Percentiles rank a stretch among this genome's conserved stretches.
These are phyloP conservation scores for Anolis sagrei DNA, from an alignment of 2,113 vertebrate genomes.

Conservation along the genomic window DNA sequence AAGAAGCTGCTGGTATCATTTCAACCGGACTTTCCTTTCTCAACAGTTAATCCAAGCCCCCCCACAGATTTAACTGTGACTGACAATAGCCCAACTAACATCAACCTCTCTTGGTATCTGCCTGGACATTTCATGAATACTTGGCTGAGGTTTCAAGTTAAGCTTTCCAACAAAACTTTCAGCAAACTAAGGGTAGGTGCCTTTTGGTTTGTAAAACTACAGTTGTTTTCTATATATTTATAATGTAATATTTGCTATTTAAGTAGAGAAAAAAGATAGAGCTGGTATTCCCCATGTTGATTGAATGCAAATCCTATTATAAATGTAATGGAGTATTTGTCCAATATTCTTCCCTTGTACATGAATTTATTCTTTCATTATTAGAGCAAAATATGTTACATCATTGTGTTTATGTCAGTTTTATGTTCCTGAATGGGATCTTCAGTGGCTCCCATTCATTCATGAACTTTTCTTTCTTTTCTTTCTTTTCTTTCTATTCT, in stretches of 20 bases:
- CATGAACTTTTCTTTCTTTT: not conserved
- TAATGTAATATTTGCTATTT: not conserved
- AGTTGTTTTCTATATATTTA: not conserved
- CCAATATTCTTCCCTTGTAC: not conserved
- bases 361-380: not conserved
- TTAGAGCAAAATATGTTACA: not conserved
- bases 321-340: not conserved
- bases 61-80: constrained; percentile 69
- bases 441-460: not conserved
- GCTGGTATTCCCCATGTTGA: not conserved
- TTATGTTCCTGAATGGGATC: no score
- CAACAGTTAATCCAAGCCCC: constrained; percentile 73
- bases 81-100: constrained; percentile 61
- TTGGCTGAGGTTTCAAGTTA: constrained; percentile 76
- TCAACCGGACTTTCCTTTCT: constrained; percentile 45
- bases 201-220: not conserved
- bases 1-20: not conserved
- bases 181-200: constrained; percentile 70
- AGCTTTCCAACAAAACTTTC: constrained; percentile 58
- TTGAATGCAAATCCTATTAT: no score
- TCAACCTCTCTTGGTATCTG: constrained; percentile 71
- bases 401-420: not conserved
- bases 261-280: not conserved
- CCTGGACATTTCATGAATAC: constrained; percentile 72
- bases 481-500: not conserved